A percentile compares a stretch with the other conserved stretches of the same genome.
Conservation (phyloP, 2,888 invertebrate species). For the Sicus ferrugineus region DNA sequence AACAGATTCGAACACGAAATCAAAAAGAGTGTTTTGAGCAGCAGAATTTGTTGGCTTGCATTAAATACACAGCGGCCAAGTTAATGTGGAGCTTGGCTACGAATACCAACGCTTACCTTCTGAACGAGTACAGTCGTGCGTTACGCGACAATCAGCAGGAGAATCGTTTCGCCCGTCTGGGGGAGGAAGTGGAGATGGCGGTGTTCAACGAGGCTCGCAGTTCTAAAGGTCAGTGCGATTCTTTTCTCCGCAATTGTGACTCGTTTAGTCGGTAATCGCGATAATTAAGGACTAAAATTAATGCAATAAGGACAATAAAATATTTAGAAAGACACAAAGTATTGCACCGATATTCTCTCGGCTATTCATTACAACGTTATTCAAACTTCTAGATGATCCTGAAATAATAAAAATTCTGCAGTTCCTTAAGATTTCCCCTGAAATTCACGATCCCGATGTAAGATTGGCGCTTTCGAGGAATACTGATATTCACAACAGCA, state of each 20-base stretch:
- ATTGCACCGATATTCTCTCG: too few species aligned
- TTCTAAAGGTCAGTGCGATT: constrained; percentile 53
- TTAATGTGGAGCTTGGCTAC: constrained; percentile 59
- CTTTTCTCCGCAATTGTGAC: background rate
- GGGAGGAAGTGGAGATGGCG: constrained; percentile 54
- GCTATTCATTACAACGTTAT: background rate
- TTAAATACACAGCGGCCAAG: constrained; percentile 59
- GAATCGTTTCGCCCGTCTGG: constrained; percentile 56
- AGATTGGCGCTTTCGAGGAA: constrained; percentile 54
- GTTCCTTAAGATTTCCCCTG: constrained; percentile 57
- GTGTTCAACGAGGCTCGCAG: constrained; percentile 57
- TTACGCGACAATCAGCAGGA: constrained; percentile 46
- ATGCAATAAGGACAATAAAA: too few species aligned
- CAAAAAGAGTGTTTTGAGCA: constrained; percentile 57
- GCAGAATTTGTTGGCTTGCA: constrained; percentile 56
- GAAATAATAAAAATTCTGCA: constrained; percentile 55
- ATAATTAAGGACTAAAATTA: too few species aligned
- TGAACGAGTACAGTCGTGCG: constrained; percentile 55
- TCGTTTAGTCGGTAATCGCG: too few species aligned
- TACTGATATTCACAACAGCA: constrained; percentile 50
- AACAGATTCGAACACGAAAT: constrained; percentile 54
- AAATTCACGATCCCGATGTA: constrained; percentile 58
- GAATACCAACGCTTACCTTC: constrained; percentile 58
- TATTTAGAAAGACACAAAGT: too few species aligned
- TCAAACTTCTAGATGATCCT: constrained; percentile 49